Percentiles rank a stretch among this genome's conserved stretches.
These are phyloP conservation scores for Centroberyx gerrardi DNA, from an alignment of 2,797 vertebrate genomes.

Conservation along the genomic window DNA sequence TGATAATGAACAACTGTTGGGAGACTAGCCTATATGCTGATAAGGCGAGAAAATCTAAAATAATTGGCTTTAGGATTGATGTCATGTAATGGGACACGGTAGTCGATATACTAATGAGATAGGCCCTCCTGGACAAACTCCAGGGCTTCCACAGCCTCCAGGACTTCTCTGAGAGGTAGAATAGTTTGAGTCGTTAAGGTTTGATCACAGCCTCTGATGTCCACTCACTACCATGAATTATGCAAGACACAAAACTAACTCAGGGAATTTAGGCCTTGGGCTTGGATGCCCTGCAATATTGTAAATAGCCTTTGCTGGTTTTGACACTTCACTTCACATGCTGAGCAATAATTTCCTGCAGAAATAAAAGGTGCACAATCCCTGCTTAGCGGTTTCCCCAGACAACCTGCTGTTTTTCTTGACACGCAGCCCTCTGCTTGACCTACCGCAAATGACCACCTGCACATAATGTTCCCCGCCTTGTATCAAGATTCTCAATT, in stretches of 20 bases:
- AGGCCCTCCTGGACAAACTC: conserved; percentile 32
- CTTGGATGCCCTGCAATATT: conserved; percentile 25
- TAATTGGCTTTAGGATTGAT: conserved; percentile 13
- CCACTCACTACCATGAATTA: conserved; percentile 52
- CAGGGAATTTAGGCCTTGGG: conserved; percentile 1
- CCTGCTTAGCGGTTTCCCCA: conserved; percentile 31
- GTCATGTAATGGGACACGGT: conserved; percentile 2
- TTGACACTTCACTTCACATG: conserved; percentile 8
- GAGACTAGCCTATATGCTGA: conserved; percentile 18
- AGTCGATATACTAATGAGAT: conserved; percentile 26
- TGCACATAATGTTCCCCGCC: conserved; percentile 21
- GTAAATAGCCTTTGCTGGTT: not conserved
- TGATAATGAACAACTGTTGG: conserved; percentile 10
- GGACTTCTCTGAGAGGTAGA: conserved; percentile 1
- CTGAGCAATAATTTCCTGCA: conserved; percentile 2
- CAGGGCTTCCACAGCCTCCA: conserved; percentile 7
- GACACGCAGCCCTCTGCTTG: conserved; percentile 38
- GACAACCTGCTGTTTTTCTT: conserved; percentile 47
- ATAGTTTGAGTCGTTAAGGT: conserved; percentile 20
- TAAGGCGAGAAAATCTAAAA: conserved; percentile 2
- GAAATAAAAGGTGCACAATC: not conserved
- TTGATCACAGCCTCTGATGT: conserved; percentile 42
- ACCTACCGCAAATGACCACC: conserved; percentile 50
- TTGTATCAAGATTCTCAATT: conserved; percentile 33
- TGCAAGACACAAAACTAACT: conserved; percentile 30